Percentiles rank a stretch among this genome's conserved stretches.
phyloP scores from a whole-genome alignment of 2,797 vertebrate genomes.

The Smutsia gigantea region DNA sequence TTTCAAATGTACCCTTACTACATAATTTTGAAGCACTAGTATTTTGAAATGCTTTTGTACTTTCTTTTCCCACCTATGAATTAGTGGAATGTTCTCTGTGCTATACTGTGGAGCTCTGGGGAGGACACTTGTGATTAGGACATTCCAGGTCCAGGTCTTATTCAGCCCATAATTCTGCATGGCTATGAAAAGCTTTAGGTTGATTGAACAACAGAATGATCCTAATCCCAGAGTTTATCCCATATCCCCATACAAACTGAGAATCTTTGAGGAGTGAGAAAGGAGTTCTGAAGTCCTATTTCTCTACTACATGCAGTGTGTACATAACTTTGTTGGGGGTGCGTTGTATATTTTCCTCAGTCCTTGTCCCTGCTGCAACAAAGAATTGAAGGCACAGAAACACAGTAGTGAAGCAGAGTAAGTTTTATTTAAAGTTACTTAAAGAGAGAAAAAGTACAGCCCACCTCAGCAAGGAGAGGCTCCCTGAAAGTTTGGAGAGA shows the following conservation, averaged over 20 bases:
- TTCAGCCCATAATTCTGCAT: not conserved
- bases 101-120: not conserved
- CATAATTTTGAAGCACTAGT: not conserved
- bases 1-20: constrained; percentile 1
- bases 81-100: not conserved
- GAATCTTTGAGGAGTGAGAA: not conserved
- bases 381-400: no score
- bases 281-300: not conserved
- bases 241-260: not conserved
- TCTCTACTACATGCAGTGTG: accelerated
- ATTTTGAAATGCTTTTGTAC: constrained; percentile 7
- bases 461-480: no score
- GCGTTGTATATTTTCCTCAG: no score
- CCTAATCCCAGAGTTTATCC: not conserved
- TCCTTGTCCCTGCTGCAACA: no score
- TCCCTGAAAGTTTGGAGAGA: no score
- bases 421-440: no score
- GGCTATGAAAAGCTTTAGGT: not conserved
- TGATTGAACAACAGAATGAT: not conserved
- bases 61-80: not conserved
- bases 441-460: no score
- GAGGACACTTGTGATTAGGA: not conserved
- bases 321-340: not conserved
- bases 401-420: no score
- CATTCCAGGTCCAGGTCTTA: not conserved